A percentile compares a stretch with the other conserved stretches of the same genome.
Conservation (phyloP, 92 coral and sea anemone species). For the Porites cylindrica region DNA sequence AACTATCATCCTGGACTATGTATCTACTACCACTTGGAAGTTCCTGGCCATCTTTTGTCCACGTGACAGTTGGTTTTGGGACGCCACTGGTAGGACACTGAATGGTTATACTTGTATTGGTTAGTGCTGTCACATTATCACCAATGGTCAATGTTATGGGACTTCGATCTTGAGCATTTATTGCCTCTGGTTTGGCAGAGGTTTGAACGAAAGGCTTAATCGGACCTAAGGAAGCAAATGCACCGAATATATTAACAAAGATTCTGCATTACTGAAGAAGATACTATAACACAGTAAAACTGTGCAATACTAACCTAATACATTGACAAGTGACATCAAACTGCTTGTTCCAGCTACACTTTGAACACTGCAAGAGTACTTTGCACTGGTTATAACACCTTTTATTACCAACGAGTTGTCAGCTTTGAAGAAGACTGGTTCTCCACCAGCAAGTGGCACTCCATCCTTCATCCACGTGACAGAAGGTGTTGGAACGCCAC, state of each 20-base stretch:
- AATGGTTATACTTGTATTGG: constrained; percentile 55
- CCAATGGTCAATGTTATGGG: constrained; percentile 48
- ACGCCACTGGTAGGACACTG: constrained; percentile 58
- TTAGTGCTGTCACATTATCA: constrained; percentile 59
- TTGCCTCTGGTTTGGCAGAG: constrained; percentile 33
- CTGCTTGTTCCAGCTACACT: constrained; percentile 66
- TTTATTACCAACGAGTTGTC: constrained; percentile 9
- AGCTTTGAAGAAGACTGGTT: not conserved
- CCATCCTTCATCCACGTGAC: constrained; percentile 74
- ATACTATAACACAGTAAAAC: not conserved
- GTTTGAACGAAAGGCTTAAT: not conserved
- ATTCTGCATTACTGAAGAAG: not conserved
- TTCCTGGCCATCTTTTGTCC: constrained; percentile 48
- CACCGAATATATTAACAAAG: too few species aligned
- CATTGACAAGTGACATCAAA: not conserved
- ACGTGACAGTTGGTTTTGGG: constrained; percentile 56
- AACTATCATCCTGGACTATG: constrained; percentile 45
- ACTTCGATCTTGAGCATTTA: constrained; percentile 24
- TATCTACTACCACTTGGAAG: constrained; percentile 5
- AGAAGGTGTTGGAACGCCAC: constrained; percentile 78
- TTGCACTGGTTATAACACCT: constrained; percentile 23
- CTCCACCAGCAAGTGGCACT: not conserved
- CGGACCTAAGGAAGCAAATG: not conserved
- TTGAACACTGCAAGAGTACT: constrained; percentile 75
- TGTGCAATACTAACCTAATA: constrained; percentile 15